A percentile compares a stretch with the other conserved stretches of the same genome.
Conservation (phyloP, 2,797 vertebrate genomes). For the Tenualosa thibaudeaui region DNA sequence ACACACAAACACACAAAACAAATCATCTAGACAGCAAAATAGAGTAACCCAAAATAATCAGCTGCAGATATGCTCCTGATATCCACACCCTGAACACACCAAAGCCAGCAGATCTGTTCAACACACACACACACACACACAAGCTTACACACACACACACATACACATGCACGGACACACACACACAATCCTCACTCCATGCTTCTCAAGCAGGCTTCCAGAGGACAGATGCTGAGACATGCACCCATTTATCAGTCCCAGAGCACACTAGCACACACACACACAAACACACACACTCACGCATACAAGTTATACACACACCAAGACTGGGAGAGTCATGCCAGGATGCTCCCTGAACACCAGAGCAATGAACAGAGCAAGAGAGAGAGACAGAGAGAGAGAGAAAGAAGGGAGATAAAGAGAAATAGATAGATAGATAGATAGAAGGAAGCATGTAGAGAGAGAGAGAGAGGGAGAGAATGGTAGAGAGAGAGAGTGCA, state of each 20-base stretch:
- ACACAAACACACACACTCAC: no score
- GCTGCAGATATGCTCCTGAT: not conserved
- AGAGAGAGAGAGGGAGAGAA: not conserved
- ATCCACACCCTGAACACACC: not conserved
- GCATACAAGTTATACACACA: not conserved
- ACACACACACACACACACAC: conserved; percentile 2
- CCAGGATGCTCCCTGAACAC: not conserved
- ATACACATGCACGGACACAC: not conserved
- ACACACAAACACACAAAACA: not conserved
- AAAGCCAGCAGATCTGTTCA: not conserved
- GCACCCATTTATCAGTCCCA: not conserved
- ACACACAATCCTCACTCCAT: not conserved
- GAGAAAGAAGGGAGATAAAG: not conserved
- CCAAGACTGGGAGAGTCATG: not conserved
- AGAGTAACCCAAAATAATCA: not conserved
- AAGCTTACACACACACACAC: not conserved
- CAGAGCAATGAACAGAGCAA: not conserved
- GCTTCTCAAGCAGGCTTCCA: not conserved
- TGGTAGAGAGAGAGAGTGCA: not conserved
- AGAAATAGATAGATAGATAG: not conserved
- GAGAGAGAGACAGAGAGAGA: not conserved
- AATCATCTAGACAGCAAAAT: not conserved
- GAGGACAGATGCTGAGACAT: not conserved
- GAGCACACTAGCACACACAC: no score
- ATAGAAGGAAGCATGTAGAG: not conserved